phyloP scores from a whole-genome alignment of 2,113 vertebrate species.

The Bubo scandiacus region DNA sequence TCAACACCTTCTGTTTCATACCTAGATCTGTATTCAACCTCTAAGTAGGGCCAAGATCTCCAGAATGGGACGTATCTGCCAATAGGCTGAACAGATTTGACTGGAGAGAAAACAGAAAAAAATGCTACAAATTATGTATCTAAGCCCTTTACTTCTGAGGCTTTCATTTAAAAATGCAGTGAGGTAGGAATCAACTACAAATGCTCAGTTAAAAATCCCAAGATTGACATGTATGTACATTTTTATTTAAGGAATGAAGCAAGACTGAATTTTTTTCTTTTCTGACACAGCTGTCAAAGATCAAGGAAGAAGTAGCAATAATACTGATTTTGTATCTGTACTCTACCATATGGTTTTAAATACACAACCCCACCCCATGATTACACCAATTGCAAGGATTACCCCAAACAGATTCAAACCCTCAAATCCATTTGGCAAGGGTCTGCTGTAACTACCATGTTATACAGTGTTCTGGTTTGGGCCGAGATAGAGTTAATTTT shows the following conservation, averaged over 20 bases:
- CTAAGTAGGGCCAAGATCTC: background rate
- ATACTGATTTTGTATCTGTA: background rate
- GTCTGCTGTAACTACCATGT: background rate
- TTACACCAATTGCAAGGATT: background rate
- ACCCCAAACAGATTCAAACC: background rate
- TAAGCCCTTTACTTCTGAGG: background rate
- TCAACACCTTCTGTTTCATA: background rate
- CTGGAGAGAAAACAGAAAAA: background rate
- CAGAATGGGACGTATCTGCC: background rate
- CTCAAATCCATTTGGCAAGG: background rate
- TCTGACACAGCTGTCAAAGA: background rate
- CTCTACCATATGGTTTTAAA: background rate
- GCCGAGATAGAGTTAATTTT: too few relatives aligned
- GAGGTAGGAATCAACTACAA: background rate
- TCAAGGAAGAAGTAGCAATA: background rate
- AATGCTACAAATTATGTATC: background rate
- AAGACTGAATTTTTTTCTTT: background rate
- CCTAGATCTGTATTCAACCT: background rate
- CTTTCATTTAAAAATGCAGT: background rate
- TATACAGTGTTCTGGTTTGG: background rate
- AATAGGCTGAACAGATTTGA: background rate
- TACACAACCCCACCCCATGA: background rate
- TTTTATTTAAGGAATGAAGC: background rate
- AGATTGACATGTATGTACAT: background rate
- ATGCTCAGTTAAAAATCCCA: background rate